These are phyloP conservation scores for Heliconius himera DNA, from an alignment of 1,140 invertebrate species.

Conservation along the genomic window DNA sequence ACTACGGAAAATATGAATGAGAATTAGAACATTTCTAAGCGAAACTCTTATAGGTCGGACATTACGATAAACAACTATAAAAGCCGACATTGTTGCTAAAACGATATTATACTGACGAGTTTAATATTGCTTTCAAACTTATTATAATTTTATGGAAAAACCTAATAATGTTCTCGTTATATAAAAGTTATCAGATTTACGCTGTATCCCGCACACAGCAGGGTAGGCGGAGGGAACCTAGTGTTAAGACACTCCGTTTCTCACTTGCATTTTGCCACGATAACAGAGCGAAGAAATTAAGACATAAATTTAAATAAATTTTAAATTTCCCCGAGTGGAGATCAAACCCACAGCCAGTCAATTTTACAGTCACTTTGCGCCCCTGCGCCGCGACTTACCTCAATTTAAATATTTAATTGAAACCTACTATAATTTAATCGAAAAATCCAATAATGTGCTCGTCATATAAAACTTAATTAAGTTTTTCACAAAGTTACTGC, in stretches of 20 bases:
- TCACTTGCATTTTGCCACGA: too few species aligned
- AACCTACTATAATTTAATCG: neutral
- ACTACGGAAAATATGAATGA: conserved; percentile 39
- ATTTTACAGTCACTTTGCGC: too few species aligned
- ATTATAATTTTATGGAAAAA: neutral
- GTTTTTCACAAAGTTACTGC: neutral
- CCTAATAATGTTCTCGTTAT: neutral
- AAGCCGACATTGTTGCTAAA: conserved; percentile 25
- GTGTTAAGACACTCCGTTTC: too few species aligned
- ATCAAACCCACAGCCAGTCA: too few species aligned
- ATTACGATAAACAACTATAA: conserved; percentile 33
- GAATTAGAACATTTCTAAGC: conserved; percentile 36
- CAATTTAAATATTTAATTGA: neutral
- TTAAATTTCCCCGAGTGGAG: too few species aligned
- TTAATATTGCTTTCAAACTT: neutral
- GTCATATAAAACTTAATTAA: neutral
- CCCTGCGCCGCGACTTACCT: too few species aligned
- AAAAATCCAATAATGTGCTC: neutral
- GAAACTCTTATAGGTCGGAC: conserved; percentile 28
- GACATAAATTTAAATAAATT: too few species aligned
- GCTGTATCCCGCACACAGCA: too few species aligned
- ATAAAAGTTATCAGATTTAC: too few species aligned
- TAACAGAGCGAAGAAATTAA: too few species aligned
- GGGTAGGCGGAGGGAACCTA: too few species aligned
- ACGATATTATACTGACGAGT: conserved; percentile 19